Conservation (phyloP, 1,140 invertebrate species). For the Tetranychus cinnabarinus region DNA sequence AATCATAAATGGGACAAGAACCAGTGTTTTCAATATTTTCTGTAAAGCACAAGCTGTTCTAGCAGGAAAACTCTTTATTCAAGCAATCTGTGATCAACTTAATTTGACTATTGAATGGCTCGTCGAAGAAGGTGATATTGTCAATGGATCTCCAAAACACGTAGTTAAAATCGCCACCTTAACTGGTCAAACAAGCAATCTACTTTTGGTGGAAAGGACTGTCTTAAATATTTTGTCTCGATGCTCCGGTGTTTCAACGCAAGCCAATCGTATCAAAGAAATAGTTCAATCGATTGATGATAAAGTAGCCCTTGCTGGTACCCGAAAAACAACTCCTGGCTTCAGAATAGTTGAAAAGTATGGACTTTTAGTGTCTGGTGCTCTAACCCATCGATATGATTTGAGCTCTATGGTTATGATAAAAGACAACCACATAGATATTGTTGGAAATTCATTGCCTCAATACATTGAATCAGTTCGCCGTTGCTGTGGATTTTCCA, state of each 20-base stretch:
- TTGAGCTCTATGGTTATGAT: slow-evolving; percentile 27
- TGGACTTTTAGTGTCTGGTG: slow-evolving; percentile 23
- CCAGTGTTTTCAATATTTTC: slow-evolving; percentile 19
- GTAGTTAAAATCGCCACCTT: slow-evolving; percentile 17
- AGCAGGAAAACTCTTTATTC: slow-evolving; percentile 24
- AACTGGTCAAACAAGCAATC: slow-evolving; percentile 19
- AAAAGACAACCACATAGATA: slow-evolving; percentile 27
- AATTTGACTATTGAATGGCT: slow-evolving; percentile 21
- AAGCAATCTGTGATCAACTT: slow-evolving; percentile 23
- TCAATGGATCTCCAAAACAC: slow-evolving; percentile 3
- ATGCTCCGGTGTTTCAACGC: slow-evolving; percentile 24
- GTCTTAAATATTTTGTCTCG: slow-evolving; percentile 23
- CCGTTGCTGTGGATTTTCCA: slow-evolving; percentile 18
- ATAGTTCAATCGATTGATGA: slow-evolving; percentile 15
- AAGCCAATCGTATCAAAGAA: slow-evolving; percentile 10
- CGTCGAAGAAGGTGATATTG: slow-evolving; percentile 17
- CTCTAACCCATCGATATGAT: slow-evolving; percentile 23
- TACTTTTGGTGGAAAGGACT: slow-evolving; percentile 24
- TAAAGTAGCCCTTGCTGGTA: slow-evolving; percentile 23
- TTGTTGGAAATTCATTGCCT: slow-evolving; percentile 20
- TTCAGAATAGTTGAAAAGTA: slow-evolving; percentile 28
- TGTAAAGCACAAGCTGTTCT: slow-evolving; percentile 21
- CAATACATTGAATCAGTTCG: background rate
- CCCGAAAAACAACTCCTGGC: slow-evolving; percentile 27
- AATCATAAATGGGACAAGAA: slow-evolving; percentile 16